Base-by-base conservation (phyloP, 1,140 invertebrate genomes). In the Drosophila simulans region DNA sequence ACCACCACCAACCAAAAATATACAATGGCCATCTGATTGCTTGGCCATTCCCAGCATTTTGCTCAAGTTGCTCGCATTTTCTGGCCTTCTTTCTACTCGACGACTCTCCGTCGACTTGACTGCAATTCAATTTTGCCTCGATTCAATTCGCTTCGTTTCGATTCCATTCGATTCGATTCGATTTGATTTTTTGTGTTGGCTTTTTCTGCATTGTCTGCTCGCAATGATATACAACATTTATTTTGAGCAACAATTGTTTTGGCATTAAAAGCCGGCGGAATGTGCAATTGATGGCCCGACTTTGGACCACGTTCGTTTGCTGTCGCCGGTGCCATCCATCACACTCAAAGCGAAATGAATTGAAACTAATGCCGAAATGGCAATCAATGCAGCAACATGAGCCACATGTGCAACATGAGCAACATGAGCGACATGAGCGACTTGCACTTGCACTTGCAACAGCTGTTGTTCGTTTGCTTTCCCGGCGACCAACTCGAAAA, bases 271-370 rank as follows among this genome's bases (percentile, higher is more conserved):
- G 31, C 48, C 62, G 63, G 63, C 40, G 65, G 48, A 43, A 35
- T 46, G 40, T 64, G 54, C 40, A 64, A 64, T 64, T 64, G 62
- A 64, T 64, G 54, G 62, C 53, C 34, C 22, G 52, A 43, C 51
- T 64, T 56, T 66, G 54, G 39, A 48, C 35, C 76, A 72, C 76
- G 77, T 59, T 80, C 51, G 72, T 27, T 54, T 15, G 64, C 70
- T 80, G 77, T 75, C 70, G 80, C 80, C 78, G 56, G 46, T 84
- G 80, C 76, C 80, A 84, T 84, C 81, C 71, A 84, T 84, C 81
- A 84, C 80, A 77, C 76, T 84, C 76, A 78, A 80, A 80, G 80
- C 65, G 80, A 83, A 83, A 83, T 83, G 84, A 84, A 83, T 84
- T 83, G 80, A 83, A 83, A 83, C 80, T 83, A 84, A 83, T 84